Base-by-base conservation (phyloP, 2,888 invertebrate species). In the Phalangium opilio region DNA sequence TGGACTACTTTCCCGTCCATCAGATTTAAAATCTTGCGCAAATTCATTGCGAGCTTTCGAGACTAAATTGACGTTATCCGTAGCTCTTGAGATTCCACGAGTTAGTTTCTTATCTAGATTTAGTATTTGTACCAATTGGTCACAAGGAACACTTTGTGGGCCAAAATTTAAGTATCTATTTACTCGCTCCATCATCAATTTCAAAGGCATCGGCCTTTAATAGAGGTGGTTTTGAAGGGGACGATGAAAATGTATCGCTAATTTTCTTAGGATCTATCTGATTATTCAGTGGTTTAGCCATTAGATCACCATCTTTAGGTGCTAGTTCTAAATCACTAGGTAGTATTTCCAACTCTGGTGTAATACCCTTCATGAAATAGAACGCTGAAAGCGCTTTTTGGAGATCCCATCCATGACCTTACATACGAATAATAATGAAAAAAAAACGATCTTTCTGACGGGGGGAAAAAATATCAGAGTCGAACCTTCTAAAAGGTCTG, bases 11-110 rank as follows among this genome's bases (percentile, higher is more conserved):
- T 51, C 48, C 12, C 45, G 55, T 60, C 59, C 53, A 63, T 60
- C 27, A 14, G 50, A 45, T 41, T 50, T 45, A 48, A 62, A 59
- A 44, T 58, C 58, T 47, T 58, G 58, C 4, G 62, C 61, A 38
- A 81, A 73, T 66, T 79, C 78, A 56, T 75, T 75, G 21, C 83
- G 71, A 12, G 82, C 78, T 55, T 78, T 76, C 59, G 77, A 79
- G 35, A 84, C 82, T 10, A 84, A 72, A 2, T 77, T 77, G 48
- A 79, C 78, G 68, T 84, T 84, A 66, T 83, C 82, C 1, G 81
- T 78, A 7, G 83, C 83, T 54, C 81, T 72, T 18, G 83, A 84
- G 58, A 84, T 81, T 15, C 84, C 84, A 49, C 84, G 61, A 52
- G 61, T 59, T 44, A 65, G 50, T 50, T 64, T 63, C 50, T 64